Percentiles rank a stretch among this genome's conserved stretches.
Conservation (phyloP, 2,888 invertebrate genomes). For the Eueremaeus valkanovi region DNA sequence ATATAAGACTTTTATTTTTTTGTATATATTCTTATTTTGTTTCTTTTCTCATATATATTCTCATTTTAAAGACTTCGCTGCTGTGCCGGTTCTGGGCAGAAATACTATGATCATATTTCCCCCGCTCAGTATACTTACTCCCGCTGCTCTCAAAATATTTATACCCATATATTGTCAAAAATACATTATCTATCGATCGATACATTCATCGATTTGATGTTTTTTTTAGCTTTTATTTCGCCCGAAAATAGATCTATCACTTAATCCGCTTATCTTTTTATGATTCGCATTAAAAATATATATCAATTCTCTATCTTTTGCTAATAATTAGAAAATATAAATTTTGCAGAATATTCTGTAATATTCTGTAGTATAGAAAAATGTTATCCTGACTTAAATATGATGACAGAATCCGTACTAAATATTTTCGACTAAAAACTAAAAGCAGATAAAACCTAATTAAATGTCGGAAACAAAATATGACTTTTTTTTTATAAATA, state of each 20-base stretch:
- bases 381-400: slow-evolving; percentile 6
- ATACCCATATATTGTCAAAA: not conserved
- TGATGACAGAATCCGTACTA: not conserved
- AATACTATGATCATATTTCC: not conserved
- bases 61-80: slow-evolving; percentile 9
- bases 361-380: not conserved
- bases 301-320: too few species aligned
- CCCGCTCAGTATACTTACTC: too few species aligned
- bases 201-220: slow-evolving; percentile 11
- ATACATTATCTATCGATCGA: slow-evolving; percentile 2
- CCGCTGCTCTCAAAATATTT: not conserved
- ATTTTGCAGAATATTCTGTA: not conserved
- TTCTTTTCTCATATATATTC: not conserved
- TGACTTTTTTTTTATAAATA: not conserved
- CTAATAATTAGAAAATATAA: too few species aligned
- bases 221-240: not conserved
- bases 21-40: not conserved
- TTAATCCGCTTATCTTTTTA: too few species aligned
- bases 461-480: slow-evolving; percentile 16
- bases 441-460: slow-evolving; percentile 3
- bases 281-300: too few species aligned
- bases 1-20: not conserved
- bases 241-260: not conserved
- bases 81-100: slow-evolving; percentile 32
- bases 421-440: not conserved